Evolutionary conservation across 2,113 vertebrate species (phyloP), one percentile per base, ranked within the genome.

Genomic region (Mus spicilegus): DNA sequence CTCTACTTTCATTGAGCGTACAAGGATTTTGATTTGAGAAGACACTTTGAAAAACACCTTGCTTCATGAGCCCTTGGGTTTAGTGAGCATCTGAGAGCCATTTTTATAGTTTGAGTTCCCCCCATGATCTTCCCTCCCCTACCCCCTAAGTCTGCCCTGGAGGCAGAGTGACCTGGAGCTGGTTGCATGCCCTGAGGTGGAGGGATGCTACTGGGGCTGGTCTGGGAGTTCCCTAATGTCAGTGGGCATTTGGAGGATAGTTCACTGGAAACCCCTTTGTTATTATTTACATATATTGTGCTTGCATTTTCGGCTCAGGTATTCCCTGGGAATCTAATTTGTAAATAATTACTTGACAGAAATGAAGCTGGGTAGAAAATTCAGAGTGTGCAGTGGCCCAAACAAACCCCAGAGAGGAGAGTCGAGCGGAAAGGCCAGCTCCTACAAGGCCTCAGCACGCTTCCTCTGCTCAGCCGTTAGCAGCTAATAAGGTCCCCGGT

Each of bases 311-410:
- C 81, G 78, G 84, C 82, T 81, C 51, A 20, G 46, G 95, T 96
- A 93, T 91, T 97, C 89, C 97, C 95, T 88, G 97, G 94, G 95
- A 96, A 91, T 92, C 93, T 96, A 67, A 97, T 98, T 98, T 97
- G 94, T 97, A 98, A 98, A 96, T 97, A 98, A 97, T 96, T 96
- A 94, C 95, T 97, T 95, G 65, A 94, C 93, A 94, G 90, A 30
- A 91, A 51, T 24, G 73, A 77, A 97, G 78, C 61, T 94, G 72
- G 97, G 46, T 90, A 63, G 75, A 97, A 92, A 94, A 95, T 81
- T 89, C 61, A 92, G 92, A 39, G 63, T 56, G 42, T 65, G 36
- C 84, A 86, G 90, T 94, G 92, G 77, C 54, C 76, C 86, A 97
- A 70, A 26, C 26, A 56, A 46, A n/a, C 14, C 90, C 88, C 95